Evolutionary conservation across 1,140 invertebrate species (phyloP), one percentile per base, ranked within the genome.

Genomic region (Caenorhabditis tropicalis): DNA sequence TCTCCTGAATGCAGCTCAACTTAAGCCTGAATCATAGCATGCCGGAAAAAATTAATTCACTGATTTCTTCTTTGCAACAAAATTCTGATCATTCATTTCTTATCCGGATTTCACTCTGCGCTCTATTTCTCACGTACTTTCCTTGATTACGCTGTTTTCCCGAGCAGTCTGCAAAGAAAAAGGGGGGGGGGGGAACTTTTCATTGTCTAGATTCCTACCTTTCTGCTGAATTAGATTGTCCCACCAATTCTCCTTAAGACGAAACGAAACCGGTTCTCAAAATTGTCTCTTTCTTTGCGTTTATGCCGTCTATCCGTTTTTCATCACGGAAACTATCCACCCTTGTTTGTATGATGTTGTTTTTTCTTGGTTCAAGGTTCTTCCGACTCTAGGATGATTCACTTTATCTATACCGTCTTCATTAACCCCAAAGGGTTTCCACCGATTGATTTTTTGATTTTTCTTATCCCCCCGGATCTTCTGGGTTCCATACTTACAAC

Each of bases 251-350:
- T 16, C 58, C 19, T 74, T 46, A 6, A 74, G 36, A 74, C 43
- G 36, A 74, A 43, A 1, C n/a, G 36, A 74, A 74, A 74, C 65
- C 65, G 65, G 65, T 74, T 74, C 21, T 46, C 36, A 74, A 74
- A 46, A 74, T 46, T 74, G 36, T 46, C 65, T 27, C 16, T 65
- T 36, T 65, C 58, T 65, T 29, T 36, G 36, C 65, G 36, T 74
- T 74, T 74, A 43, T 74, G 65, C n/a, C n/a, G n/a, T 74, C 65
- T 74, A 74, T 74, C 36, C 65, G 19, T 74, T 24, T n/a, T 74
- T 46, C 65, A 74, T 74, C 36, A 74, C 65, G 65, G 65, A 74
- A 74, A 74, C 65, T 74, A 74, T 74, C 65, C 65, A 74, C 65
- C 36, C 65, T 46, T 74, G 65, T 74, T 74, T 74, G 65, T 46